Evolutionary conservation across 2,797 vertebrate genomes (phyloP).

Genomic region (Anas bernieri): DNA sequence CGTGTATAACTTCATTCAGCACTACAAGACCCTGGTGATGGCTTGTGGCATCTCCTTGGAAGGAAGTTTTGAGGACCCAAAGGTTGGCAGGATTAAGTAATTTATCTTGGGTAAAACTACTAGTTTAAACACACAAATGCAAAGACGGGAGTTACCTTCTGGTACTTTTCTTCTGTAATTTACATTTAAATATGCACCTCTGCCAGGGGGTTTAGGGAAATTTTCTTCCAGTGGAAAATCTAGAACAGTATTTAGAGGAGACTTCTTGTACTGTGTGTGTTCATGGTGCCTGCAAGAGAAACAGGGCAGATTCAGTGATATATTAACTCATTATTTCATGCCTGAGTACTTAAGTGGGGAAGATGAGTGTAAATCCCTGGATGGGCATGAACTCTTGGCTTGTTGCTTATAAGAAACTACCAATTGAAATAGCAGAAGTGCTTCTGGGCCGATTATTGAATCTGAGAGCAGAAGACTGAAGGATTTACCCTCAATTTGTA

Average conservation of each 20-base stretch:
- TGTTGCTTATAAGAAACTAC: background rate
- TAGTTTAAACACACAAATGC: background rate
- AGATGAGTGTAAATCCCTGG: background rate
- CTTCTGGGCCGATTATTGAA: background rate
- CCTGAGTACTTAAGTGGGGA: background rate
- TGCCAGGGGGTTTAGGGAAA: background rate
- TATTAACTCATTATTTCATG: background rate
- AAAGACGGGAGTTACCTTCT: background rate
- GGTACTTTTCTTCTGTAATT: background rate
- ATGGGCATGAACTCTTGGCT: background rate
- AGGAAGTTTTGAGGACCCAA: constrained; percentile 91
- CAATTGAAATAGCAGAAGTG: background rate
- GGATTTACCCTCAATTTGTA: background rate
- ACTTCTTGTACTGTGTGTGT: background rate
- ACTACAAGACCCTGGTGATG: constrained; percentile 90
- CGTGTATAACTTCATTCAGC: constrained; percentile 88
- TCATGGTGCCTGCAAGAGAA: background rate
- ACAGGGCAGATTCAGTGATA: background rate
- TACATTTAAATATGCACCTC: background rate
- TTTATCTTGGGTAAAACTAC: background rate
- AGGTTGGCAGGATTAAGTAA: constrained; percentile 79
- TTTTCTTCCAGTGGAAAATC: background rate
- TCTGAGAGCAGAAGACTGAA: background rate
- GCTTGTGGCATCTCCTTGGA: constrained; percentile 89
- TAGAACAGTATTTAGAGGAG: background rate